A percentile compares a stretch with the other conserved stretches of the same genome.
Evolutionary conservation across 2,113 vertebrate species (phyloP).

Genomic region (Archilochus colubris): DNA sequence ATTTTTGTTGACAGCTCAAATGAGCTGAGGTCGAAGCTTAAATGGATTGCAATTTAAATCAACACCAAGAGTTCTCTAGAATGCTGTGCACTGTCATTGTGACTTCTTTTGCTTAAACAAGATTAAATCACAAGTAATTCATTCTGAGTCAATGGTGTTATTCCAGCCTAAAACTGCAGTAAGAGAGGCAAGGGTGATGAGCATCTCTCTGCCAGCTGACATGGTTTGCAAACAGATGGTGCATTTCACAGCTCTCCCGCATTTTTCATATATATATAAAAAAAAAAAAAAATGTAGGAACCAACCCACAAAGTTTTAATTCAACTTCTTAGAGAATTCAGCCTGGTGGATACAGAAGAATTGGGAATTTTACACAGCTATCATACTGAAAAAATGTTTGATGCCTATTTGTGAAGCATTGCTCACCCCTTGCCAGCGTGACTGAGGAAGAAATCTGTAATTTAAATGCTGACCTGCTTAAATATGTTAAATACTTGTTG

Average conservation of each 20-base stretch:
- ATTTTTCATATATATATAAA: slow-evolving; percentile 41
- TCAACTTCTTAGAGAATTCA: slow-evolving; percentile 35
- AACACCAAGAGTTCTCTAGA: not conserved
- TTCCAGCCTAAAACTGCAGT: slow-evolving; percentile 27
- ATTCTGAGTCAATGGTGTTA: slow-evolving; percentile 33
- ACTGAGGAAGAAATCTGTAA: not conserved
- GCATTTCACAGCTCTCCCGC: slow-evolving; percentile 53
- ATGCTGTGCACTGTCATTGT: not conserved
- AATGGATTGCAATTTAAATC: not conserved
- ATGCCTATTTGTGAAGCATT: not conserved
- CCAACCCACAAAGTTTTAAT: slow-evolving; percentile 44
- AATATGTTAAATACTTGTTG: not conserved
- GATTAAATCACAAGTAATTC: not conserved
- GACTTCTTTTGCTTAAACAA: not conserved
- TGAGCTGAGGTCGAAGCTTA: not conserved
- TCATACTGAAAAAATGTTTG: not conserved
- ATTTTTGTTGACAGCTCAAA: not conserved
- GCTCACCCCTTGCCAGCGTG: not conserved
- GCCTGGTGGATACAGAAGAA: not conserved
- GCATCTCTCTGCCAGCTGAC: slow-evolving; percentile 52
- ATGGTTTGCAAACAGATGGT: slow-evolving; percentile 43
- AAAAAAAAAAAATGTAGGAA: slow-evolving; percentile 52
- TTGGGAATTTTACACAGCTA: not conserved
- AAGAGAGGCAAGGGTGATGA: slow-evolving; percentile 51
- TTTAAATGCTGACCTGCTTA: not conserved